Conservation (phyloP, 35 echinoderm and acorn worm species). For the Heliocidaris tuberculata region DNA sequence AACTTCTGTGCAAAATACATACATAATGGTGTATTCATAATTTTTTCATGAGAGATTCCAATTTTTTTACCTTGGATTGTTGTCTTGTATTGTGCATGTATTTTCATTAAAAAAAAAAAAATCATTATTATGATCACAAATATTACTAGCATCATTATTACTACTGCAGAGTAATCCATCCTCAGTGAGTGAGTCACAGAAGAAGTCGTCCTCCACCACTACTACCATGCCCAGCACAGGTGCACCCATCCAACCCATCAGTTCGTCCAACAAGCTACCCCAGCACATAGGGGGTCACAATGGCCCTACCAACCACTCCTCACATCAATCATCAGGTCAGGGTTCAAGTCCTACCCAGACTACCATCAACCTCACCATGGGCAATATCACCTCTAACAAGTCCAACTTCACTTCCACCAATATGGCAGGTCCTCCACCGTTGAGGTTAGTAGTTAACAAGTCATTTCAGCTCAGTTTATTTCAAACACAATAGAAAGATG, state of each 20-base stretch:
- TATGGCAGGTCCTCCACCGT: constrained; percentile 68
- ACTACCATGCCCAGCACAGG: constrained; percentile 8
- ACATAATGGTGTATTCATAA: too few relatives aligned
- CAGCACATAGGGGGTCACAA: constrained; percentile 65
- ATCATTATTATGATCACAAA: too few relatives aligned
- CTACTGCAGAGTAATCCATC: neutral
- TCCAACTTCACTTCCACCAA: constrained; percentile 59
- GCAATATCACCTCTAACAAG: constrained; percentile 75
- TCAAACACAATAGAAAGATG: neutral
- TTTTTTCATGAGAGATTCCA: too few relatives aligned
- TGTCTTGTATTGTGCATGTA: too few relatives aligned
- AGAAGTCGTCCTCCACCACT: constrained; percentile 50
- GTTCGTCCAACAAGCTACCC: constrained; percentile 53
- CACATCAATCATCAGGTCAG: neutral
- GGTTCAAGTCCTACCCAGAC: constrained; percentile 51
- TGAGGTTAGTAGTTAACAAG: constrained; percentile 68
- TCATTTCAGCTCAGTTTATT: neutral
- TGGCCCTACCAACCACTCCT: constrained; percentile 61
- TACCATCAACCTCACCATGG: constrained; percentile 85
- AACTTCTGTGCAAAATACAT: too few relatives aligned
- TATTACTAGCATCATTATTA: neutral
- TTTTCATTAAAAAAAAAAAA: too few relatives aligned
- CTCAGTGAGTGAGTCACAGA: constrained; percentile 20
- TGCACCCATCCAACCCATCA: constrained; percentile 60
- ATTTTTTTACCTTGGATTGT: too few relatives aligned